Base-by-base conservation (phyloP, 2,113 vertebrate species). In the Callorhinus ursinus region DNA sequence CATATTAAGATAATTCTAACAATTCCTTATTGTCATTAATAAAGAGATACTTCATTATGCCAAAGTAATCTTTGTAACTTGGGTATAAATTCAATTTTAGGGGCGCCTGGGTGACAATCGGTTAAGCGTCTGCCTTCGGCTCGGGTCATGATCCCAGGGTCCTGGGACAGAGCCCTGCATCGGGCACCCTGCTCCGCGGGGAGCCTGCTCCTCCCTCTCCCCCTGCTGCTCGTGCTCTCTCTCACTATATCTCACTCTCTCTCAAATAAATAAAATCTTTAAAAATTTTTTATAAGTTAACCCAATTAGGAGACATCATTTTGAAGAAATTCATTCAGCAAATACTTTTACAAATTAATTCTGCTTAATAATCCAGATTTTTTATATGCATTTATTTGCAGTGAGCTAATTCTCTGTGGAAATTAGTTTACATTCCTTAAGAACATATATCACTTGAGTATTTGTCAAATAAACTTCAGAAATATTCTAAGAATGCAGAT, bases 11-110 rank as follows among this genome's bases (percentile, higher is more conserved):
- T 82, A 82, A 91, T 93, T 88, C 67, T 42, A 93, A 79, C 10
- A 46, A 21, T 67, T 67, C 2, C 5, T 81, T 26, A 4, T 24
- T 80, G 46, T 57, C 19, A 81, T 90, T 87, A 79, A 65, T 36
- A 92, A 80, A 95, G 31, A 88, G 10, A 94, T 55, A 42, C 5
- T 12, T 87, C 22, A 39, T 82, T 93, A 82, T 91, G 21, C 53
- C 79, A 88, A 83, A 87, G 36, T 86, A 65, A 83, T 57, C 63
- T 97, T 85, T 80, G 24, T 93, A 93, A 95, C 19, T 77, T 87
- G 33, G 5, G 14, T 55, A 8, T 36, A 82, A 96, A 72, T 83
- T 95, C 19, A 95, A 24, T 36, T 94, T 94, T 67, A 67, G 63
- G 63, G 31, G 31, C 1, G 15, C 63, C 63, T 67, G 5, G 31